Evolutionary conservation across 2,113 vertebrate species (phyloP).

Genomic region (Mustela lutreola): DNA sequence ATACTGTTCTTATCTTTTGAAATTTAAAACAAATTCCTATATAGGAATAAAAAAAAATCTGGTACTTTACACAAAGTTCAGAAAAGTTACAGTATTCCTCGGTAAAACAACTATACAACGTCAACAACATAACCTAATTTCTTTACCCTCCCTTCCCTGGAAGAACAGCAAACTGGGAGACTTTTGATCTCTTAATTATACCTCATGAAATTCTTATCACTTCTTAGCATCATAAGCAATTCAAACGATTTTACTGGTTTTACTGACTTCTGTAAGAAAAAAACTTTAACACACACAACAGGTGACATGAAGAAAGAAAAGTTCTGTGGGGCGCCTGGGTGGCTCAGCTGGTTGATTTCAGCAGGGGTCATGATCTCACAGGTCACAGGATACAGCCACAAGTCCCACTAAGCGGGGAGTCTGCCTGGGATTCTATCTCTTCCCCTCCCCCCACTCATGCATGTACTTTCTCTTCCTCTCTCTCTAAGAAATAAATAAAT

Average conservation of each 20-base stretch:
- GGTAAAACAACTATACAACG: not conserved
- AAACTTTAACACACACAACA: not conserved
- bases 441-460: not conserved
- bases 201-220: not conserved
- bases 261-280: not conserved
- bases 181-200: conserved; percentile 9
- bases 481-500: not conserved
- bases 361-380: not conserved
- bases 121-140: not conserved
- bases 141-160: not conserved
- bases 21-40: conserved; percentile 23
- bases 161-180: not conserved
- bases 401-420: not conserved
- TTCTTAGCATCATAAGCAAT: not conserved
- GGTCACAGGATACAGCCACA: not conserved
- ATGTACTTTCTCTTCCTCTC: not conserved
- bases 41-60: not conserved
- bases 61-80: not conserved
- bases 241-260: not conserved
- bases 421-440: not conserved
- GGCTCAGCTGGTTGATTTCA: not conserved
- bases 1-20: not conserved
- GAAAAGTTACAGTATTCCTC: not conserved
- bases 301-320: not conserved
- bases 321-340: not conserved